phyloP scores from a whole-genome alignment of 2,113 vertebrate species.

The Aldabrachelys gigantea region DNA sequence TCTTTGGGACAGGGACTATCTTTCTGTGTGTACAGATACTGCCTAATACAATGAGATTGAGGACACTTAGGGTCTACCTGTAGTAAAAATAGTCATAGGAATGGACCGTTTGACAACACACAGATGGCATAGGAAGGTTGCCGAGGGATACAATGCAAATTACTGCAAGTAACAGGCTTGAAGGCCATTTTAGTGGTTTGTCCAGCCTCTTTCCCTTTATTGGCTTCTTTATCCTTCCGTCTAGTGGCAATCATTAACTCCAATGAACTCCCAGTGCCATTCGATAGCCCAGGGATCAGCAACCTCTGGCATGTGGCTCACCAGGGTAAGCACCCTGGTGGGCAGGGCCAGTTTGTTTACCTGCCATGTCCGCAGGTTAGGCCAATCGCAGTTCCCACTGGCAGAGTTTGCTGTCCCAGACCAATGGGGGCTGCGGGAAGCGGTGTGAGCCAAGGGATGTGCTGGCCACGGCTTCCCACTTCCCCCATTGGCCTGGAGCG shows the following conservation, averaged over 20 bases:
- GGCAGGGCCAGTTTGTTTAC: too few species aligned
- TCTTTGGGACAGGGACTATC: fast-evolving
- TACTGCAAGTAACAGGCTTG: not conserved
- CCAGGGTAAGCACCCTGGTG: too few species aligned
- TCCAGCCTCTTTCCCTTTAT: not conserved
- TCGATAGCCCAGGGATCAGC: too few species aligned
- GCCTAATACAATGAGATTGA: not conserved
- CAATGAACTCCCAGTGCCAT: fast-evolving
- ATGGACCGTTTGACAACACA: not conserved
- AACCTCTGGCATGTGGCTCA: too few species aligned
- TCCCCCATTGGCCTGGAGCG: too few species aligned
- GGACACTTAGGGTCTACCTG: not conserved
- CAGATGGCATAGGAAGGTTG: not conserved
- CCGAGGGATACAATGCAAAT: not conserved
- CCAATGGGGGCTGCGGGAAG: too few species aligned
- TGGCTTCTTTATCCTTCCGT: not conserved
- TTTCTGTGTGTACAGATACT: fast-evolving
- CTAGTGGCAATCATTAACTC: not conserved
- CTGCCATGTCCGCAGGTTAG: too few species aligned
- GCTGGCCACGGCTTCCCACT: too few species aligned
- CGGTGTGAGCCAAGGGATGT: too few species aligned
- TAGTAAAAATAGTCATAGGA: not conserved
- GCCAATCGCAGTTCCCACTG: too few species aligned
- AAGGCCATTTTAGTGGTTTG: not conserved
- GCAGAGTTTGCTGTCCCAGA: too few species aligned